Evolutionary conservation across 2,797 vertebrate species (phyloP), one percentile per base, ranked within the genome.

Genomic region (Xenops minutus): DNA sequence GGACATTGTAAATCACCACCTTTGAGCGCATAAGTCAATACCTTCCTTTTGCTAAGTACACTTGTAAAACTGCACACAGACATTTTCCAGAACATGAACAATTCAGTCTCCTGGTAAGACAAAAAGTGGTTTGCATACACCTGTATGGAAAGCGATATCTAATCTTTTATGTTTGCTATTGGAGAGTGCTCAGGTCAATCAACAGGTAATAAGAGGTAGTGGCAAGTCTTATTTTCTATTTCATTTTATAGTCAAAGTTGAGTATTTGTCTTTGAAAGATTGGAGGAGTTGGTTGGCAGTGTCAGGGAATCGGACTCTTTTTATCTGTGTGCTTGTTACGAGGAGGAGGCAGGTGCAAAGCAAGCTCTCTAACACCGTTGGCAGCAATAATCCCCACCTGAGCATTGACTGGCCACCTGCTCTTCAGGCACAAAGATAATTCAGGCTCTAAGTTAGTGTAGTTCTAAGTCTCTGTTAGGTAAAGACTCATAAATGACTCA

Each of bases 401-500:
- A 96, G 87, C 74, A 93, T 54, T 92, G 97, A 92, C 95, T 92
- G 94, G 89, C 96, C 98, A 98, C 97, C 97, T 98, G 97, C 95
- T 96, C 94, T 68, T 61, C 90, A 96, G 88, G 86, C 87, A 89
- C 64, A 95, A 77, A 97, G 97, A 98, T 98, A 98, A 98, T 95
- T 96, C 90, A 95, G 86, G 56, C 88, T 96, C 89, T 89, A 88
- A 97, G 94, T 92, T 67, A 96, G 85, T 34, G 30, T 64, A 89
- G 79, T 85, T 90, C 92, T 91, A 88, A 95, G 71, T 73, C 92
- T 89, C 80, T 32, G 46, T 86, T 88, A 72, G 95, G 92, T 58
- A 97, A 97, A 97, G 91, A 75, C 89, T 97, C 97, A 97, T 98
- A 98, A 98, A 98, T 95, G 62, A 95, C 95, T 97, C 94, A 91